Conservation (phyloP, 1,140 invertebrate genomes). For the Cotesia vestalis region DNA sequence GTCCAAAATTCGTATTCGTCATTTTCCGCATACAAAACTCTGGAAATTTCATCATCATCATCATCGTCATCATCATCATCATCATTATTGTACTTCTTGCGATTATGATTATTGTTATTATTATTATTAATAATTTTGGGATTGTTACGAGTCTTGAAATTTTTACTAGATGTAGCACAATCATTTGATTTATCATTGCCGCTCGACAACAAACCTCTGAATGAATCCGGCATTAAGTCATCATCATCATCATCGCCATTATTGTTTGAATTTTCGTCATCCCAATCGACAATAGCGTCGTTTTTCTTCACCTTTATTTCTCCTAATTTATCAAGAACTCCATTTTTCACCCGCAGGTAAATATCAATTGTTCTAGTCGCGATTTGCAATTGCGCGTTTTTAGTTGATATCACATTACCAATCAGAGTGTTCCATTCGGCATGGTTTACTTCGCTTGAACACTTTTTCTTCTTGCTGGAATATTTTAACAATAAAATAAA, state of each 20-base stretch:
- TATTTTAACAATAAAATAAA: too few species aligned
- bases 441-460: constrained; percentile 50
- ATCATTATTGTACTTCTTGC: too few species aligned
- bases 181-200: constrained; percentile 46
- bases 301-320: constrained; percentile 45
- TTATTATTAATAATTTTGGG: too few species aligned
- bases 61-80: constrained; percentile 12
- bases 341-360: constrained; percentile 45
- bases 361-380: constrained; percentile 44
- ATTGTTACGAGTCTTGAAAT: constrained; percentile 39
- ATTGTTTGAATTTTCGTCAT: constrained; percentile 23
- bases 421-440: constrained; percentile 58
- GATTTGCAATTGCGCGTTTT: constrained; percentile 39
- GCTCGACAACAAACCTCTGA: constrained; percentile 47
- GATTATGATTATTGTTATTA: constrained; percentile 34
- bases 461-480: constrained; percentile 58
- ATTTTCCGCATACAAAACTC: constrained; percentile 52
- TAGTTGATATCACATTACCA: constrained; percentile 41
- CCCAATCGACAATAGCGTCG: constrained; percentile 50
- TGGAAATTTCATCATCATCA: constrained; percentile 43
- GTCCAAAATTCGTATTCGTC: constrained; percentile 61
- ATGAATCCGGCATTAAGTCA: constrained; percentile 42
- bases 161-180: constrained; percentile 48
- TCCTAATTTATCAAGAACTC: constrained; percentile 45
- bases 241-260: background rate